Percentiles rank a stretch among this genome's conserved stretches.
These are phyloP conservation scores for Leucosticte australis DNA, from an alignment of 2,113 vertebrate genomes.

Conservation along the genomic window DNA sequence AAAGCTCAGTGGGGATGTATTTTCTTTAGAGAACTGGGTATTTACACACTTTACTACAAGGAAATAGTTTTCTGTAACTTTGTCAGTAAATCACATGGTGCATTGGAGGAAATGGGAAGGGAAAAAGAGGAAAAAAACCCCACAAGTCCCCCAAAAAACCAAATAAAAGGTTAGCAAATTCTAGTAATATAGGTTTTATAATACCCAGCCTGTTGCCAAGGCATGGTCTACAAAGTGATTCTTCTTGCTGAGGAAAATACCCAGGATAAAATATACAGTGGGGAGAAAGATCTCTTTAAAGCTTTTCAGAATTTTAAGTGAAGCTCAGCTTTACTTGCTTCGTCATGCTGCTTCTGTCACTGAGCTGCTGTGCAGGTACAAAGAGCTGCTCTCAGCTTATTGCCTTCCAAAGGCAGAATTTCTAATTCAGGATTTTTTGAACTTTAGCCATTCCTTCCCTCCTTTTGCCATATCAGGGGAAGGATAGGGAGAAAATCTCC, in stretches of 20 bases:
- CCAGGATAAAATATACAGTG: background rate
- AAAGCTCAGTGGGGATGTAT: background rate
- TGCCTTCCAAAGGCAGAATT: background rate
- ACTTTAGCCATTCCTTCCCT: background rate
- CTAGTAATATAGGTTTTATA: background rate
- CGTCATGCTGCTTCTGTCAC: background rate
- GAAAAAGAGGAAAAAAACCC: background rate
- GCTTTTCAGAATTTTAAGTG: background rate
- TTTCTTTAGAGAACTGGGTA: background rate
- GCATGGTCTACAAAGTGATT: background rate
- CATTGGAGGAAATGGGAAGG: background rate
- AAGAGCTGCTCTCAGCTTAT: background rate
- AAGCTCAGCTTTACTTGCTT: background rate
- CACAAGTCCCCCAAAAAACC: background rate
- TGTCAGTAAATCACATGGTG: background rate
- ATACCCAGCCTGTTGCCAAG: background rate
- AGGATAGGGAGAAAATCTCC: background rate
- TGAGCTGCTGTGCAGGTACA: background rate
- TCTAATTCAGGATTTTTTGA: background rate
- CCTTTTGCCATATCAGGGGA: background rate
- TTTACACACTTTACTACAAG: background rate
- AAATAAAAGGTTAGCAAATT: background rate
- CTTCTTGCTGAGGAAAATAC: background rate
- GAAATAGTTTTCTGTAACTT: background rate
- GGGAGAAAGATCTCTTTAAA: background rate